These are phyloP conservation scores for Linurgus olivaceus DNA, from an alignment of 2,797 vertebrate genomes.

Conservation along the genomic window DNA sequence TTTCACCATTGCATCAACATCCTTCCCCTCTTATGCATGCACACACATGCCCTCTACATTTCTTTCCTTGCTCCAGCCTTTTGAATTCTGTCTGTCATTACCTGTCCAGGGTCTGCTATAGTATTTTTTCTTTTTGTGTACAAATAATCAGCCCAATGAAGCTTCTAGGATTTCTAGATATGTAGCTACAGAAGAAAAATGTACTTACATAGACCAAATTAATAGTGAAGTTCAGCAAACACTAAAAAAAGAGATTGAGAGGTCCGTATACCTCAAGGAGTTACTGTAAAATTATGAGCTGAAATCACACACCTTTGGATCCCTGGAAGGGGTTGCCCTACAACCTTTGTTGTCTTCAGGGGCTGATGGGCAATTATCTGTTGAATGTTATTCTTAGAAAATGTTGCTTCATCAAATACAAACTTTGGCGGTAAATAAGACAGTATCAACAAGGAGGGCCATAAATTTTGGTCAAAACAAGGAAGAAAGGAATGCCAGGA, in stretches of 20 bases:
- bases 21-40: rapidly evolving
- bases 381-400: not conserved
- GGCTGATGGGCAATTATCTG: not conserved
- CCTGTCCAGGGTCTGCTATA: not conserved
- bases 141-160: not conserved
- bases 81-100: not conserved
- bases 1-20: not conserved
- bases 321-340: not conserved
- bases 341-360: not conserved
- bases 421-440: not conserved
- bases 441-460: not conserved
- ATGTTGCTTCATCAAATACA: not conserved
- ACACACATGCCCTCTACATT: not conserved
- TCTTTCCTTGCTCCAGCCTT: not conserved
- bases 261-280: not conserved
- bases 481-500: not conserved
- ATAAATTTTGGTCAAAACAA: not conserved
- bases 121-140: not conserved
- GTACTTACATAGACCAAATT: not conserved
- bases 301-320: not conserved
- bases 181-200: not conserved
- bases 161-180: not conserved
- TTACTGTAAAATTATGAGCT: not conserved
- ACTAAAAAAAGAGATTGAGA: not conserved
- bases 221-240: not conserved